Evolutionary conservation across 2,888 invertebrate genomes (phyloP).

Genomic region (Cephalotes varians): DNA sequence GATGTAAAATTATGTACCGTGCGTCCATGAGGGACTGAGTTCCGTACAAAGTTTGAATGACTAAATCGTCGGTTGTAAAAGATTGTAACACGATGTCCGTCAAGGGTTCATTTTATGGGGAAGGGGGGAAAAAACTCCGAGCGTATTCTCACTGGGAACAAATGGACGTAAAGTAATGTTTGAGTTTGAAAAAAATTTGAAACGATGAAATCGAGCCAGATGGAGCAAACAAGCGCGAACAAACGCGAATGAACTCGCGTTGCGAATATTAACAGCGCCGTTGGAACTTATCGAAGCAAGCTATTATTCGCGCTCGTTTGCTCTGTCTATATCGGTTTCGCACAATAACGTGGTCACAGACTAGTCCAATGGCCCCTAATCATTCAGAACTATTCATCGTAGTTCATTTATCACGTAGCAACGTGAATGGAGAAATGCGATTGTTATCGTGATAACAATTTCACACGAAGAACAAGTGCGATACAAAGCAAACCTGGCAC

Average conservation of each 20-base stretch:
- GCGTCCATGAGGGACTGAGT: neutral
- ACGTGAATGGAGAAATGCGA: neutral
- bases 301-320: neutral
- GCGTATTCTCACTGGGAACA: neutral
- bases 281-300: neutral
- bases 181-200: neutral
- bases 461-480: neutral
- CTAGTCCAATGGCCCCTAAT: neutral
- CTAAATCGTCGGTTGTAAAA: neutral
- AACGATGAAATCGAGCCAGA: neutral
- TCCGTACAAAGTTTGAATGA: neutral
- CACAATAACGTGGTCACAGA: neutral
- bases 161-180: neutral
- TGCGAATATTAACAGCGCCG: neutral
- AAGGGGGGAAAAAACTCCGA: neutral
- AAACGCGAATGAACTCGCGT: neutral
- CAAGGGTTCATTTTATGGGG: neutral
- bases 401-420: neutral
- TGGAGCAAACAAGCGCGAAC: too few species aligned
- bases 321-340: neutral
- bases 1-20: slow-evolving; percentile 33
- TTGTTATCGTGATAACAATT: neutral
- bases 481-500: neutral
- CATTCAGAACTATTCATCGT: neutral
- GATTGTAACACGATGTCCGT: slow-evolving; percentile 40